Base-by-base conservation (phyloP, 2,888 invertebrate species). In the Parnassius apollo region DNA sequence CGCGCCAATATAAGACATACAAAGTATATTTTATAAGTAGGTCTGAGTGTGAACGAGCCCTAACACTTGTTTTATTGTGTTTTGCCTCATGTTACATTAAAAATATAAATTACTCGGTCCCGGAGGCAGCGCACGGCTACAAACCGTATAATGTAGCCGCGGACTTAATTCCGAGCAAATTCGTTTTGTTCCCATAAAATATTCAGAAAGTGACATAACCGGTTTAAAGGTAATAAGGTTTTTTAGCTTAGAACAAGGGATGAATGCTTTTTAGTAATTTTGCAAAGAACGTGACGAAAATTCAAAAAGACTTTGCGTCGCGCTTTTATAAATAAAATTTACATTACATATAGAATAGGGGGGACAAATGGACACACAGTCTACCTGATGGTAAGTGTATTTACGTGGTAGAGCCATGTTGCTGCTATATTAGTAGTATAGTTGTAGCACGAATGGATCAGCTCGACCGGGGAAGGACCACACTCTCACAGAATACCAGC, bases 21-120 rank as follows among this genome's bases (percentile, higher is more conserved):
- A 35, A 12, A 18, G 18, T 46, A 13, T n/a, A 0, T 49, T 13
- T n/a, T 49, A n/a, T 51, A 25, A 51, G 49, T 13, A 2, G 13
- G 10, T 9, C 11, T n/a, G 48, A n/a, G 12, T 61, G 61, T 61
- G 46, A 48, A 57, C 46, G 12, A 18, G n/a, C 42, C 48, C 46
- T 53, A 48, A 53, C 12, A 4, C 13, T 48, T 53, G 54, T 65
- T 64, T 66, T 63, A 54, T 66, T 67, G n/a, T 64, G 58, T 64
- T 57, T 62, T 53, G 48, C 48, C 42, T 35, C 53, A 25, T 42
- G 53, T 57, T 62, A 53, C 48, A 67, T 68, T 69, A 71, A 71
- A 69, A 73, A 75, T 73, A 76, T 69, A 75, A 78, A 78, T 81
- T 75, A 73, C 69, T 49, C 57, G 66, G 63, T 69, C 69, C 63